Conservation (phyloP, 1,140 invertebrate genomes). For the Trichonephila clavata region DNA sequence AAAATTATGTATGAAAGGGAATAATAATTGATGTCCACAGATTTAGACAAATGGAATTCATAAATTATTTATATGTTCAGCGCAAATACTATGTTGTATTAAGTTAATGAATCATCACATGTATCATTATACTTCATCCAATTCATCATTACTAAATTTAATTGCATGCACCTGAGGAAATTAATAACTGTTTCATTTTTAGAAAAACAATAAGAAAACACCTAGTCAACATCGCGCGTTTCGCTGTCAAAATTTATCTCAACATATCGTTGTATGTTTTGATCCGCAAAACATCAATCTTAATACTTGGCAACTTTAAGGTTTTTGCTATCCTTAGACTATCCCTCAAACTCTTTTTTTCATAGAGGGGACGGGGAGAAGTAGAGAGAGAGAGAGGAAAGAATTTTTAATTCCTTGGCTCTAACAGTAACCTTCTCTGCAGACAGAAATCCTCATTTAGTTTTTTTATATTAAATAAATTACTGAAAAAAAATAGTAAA, state of each 20-base stretch:
- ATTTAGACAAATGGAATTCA: too few relatives aligned
- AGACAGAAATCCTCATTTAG: slow-evolving; percentile 21
- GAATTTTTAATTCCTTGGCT: slow-evolving; percentile 47
- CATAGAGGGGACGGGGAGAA: neutral
- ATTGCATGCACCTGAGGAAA: neutral
- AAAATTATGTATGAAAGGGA: too few relatives aligned
- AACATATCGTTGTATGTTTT: slow-evolving; percentile 20
- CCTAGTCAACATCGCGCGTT: neutral
- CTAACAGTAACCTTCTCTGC: neutral
- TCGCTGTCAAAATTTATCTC: slow-evolving; percentile 23
- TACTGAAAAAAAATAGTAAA: neutral
- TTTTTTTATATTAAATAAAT: slow-evolving; percentile 39
- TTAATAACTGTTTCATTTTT: neutral
- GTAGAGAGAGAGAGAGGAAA: neutral
- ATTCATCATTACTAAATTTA: too few relatives aligned
- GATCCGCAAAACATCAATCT: slow-evolving; percentile 9
- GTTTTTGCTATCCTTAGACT: slow-evolving; percentile 32
- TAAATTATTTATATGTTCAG: too few relatives aligned
- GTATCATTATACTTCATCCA: too few relatives aligned
- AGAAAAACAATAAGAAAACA: slow-evolving; percentile 21
- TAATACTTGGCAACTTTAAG: slow-evolving; percentile 21
- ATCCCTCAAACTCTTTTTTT: neutral
- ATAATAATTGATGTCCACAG: too few relatives aligned
- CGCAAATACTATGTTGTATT: too few relatives aligned
- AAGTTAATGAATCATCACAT: too few relatives aligned